These are phyloP conservation scores for Epizoanthus illoricatus DNA, from an alignment of 92 coral and sea anemone species.

Conservation along the genomic window DNA sequence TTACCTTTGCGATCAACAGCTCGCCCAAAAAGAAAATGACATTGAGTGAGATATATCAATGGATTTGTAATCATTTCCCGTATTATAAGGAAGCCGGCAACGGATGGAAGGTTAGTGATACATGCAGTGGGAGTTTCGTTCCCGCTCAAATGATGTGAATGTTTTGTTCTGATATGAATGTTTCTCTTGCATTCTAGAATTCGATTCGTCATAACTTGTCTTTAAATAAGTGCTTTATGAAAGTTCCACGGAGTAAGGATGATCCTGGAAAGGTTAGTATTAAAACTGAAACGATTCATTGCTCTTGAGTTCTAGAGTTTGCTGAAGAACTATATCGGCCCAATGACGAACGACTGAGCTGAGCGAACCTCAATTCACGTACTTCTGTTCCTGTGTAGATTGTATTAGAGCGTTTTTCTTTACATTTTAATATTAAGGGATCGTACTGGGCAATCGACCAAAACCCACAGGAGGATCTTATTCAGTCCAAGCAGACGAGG, in stretches of 20 bases:
- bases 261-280: conserved; percentile 88
- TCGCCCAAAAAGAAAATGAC: conserved; percentile 98
- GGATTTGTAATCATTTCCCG: conserved; percentile 99
- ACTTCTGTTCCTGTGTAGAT: neutral
- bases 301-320: conserved; percentile 23
- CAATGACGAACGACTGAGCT: conserved; percentile 2
- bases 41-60: conserved; percentile 95
- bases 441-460: conserved; percentile 99
- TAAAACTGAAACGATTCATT: neutral
- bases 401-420: conserved; percentile 5
- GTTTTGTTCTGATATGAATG: conserved; percentile 18
- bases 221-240: conserved; percentile 92
- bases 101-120: conserved; percentile 94
- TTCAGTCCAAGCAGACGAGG: conserved; percentile 81
- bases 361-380: conserved; percentile 10
- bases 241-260: conserved; percentile 96
- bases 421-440: conserved; percentile 55
- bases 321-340: conserved; percentile 40
- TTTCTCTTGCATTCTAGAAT: conserved; percentile 66
- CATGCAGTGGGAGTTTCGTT: conserved; percentile 1
- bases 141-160: conserved; percentile 26
- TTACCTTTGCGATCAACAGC: conserved; percentile 97
- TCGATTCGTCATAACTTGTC: conserved; percentile 95
- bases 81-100: conserved; percentile 98
- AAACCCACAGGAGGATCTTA: conserved; percentile 85